Percentiles rank a stretch among this genome's conserved stretches.
Conservation (phyloP, 2,888 invertebrate genomes). For the Cantharis flavilabris region DNA sequence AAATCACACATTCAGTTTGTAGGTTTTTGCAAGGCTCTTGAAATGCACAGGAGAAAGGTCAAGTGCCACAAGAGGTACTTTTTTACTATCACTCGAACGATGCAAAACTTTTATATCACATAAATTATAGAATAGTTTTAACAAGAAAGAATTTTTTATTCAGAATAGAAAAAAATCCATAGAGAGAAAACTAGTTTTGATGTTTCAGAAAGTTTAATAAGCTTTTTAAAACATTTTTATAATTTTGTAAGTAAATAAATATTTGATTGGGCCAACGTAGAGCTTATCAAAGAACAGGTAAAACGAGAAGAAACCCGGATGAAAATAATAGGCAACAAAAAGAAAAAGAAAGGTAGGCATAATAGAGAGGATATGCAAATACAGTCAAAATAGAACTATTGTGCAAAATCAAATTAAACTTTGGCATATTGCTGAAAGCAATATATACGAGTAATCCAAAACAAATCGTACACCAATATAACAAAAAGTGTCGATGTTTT, state of each 20-base stretch:
- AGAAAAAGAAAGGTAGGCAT: neutral
- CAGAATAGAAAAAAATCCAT: neutral
- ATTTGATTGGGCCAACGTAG: too few relatives aligned
- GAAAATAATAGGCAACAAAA: too few relatives aligned
- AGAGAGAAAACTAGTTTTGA: too few relatives aligned
- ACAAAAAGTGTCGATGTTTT: too few relatives aligned
- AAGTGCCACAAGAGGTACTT: neutral
- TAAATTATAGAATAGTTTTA: neutral
- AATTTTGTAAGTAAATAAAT: too few relatives aligned
- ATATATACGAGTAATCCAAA: neutral
- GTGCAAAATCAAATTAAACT: neutral
- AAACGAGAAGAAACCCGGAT: too few relatives aligned
- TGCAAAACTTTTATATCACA: neutral
- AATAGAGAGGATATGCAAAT: neutral
- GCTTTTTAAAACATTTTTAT: too few relatives aligned
- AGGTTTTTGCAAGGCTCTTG: neutral
- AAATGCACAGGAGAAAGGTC: neutral
- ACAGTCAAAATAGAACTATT: neutral
- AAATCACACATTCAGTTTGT: neutral
- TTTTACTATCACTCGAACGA: neutral
- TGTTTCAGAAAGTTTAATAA: too few relatives aligned
- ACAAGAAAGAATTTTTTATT: neutral
- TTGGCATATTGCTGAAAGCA: neutral
- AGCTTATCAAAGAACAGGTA: too few relatives aligned
- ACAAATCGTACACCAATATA: neutral